These are phyloP conservation scores for Chloebia gouldiae DNA, from an alignment of 2,113 vertebrate species.

Conservation along the genomic window DNA sequence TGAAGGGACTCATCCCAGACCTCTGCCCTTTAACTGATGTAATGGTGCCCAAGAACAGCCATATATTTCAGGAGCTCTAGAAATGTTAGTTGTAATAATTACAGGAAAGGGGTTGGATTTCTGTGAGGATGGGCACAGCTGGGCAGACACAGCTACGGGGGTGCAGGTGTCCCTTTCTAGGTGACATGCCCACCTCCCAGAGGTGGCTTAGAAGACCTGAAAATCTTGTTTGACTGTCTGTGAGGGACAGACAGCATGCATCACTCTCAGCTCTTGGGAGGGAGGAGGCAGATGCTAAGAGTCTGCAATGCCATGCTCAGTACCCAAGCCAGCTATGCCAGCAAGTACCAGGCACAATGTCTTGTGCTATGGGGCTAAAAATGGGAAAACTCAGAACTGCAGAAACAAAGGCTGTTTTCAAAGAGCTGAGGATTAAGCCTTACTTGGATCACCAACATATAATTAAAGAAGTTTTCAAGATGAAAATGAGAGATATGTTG, in stretches of 20 bases:
- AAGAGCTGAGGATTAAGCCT: background rate
- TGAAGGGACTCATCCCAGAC: background rate
- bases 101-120: background rate
- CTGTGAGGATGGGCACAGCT: background rate
- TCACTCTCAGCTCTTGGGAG: background rate
- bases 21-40: background rate
- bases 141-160: background rate
- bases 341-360: background rate
- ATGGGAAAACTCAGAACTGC: background rate
- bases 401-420: background rate
- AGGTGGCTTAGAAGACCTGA: background rate
- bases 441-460: background rate
- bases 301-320: accelerated
- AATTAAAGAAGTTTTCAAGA: slow-evolving; percentile 1
- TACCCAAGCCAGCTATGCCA: background rate
- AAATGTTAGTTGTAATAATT: background rate
- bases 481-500: background rate
- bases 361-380: background rate
- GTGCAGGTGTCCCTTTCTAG: background rate
- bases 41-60: background rate
- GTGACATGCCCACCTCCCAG: background rate
- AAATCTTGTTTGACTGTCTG: background rate
- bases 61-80: background rate
- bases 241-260: background rate
- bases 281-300: background rate